Evolutionary conservation across 2,797 vertebrate genomes (phyloP).

Genomic region (Apogon talboti): DNA sequence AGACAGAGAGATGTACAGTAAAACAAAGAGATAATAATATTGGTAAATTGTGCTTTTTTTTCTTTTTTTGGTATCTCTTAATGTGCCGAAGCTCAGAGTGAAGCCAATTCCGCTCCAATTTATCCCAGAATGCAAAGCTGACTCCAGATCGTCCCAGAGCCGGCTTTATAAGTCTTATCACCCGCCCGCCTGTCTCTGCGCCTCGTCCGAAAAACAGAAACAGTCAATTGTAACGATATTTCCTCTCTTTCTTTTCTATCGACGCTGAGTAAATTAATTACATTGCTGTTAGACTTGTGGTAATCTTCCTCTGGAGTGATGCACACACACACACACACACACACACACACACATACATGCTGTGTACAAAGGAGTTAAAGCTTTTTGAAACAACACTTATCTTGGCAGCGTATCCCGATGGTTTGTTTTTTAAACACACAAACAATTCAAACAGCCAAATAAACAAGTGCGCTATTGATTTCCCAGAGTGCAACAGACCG

Average conservation of each 20-base stretch:
- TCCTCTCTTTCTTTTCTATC: constrained; percentile 68
- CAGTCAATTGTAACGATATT: constrained; percentile 76
- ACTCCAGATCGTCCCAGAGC: constrained; percentile 58
- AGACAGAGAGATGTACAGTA: constrained; percentile 31
- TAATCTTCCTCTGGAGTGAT: constrained; percentile 83
- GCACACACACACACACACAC: constrained; percentile 48
- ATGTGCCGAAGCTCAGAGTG: constrained; percentile 38
- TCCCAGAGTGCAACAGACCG: constrained; percentile 88
- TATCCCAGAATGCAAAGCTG: constrained; percentile 63
- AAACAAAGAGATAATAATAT: constrained; percentile 14
- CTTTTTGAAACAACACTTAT: constrained; percentile 80
- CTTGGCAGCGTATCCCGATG: constrained; percentile 77
- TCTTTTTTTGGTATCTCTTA: constrained; percentile 2
- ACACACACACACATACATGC: constrained; percentile 42
- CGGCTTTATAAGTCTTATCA: constrained; percentile 64
- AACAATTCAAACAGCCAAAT: constrained; percentile 93
- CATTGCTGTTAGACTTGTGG: constrained; percentile 76
- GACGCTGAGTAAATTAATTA: constrained; percentile 81
- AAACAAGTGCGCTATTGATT: constrained; percentile 89
- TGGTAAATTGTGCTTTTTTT: constrained; percentile 2
- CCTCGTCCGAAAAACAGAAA: constrained; percentile 58
- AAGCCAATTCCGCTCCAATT: constrained; percentile 42
- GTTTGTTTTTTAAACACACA: constrained; percentile 83
- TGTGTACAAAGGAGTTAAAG: constrained; percentile 75
- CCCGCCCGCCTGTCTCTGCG: constrained; percentile 32